Percentiles rank a stretch among this genome's conserved stretches.
Evolutionary conservation across 2,113 vertebrate genomes (phyloP).

Genomic region (Alectura lathami): DNA sequence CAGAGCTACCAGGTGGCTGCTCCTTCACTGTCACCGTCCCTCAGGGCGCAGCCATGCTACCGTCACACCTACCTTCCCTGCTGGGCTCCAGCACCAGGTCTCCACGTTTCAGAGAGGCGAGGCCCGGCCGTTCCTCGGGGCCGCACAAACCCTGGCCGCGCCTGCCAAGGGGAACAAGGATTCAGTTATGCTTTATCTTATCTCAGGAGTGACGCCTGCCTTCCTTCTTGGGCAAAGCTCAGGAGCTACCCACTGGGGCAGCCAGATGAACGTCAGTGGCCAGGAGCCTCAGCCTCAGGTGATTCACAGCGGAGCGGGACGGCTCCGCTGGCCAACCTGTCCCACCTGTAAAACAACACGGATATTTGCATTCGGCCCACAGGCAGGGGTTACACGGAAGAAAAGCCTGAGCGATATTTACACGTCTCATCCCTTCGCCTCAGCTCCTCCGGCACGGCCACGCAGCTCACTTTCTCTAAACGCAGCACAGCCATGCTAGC

Average conservation of each 20-base stretch:
- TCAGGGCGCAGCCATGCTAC: not conserved
- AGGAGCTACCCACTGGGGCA: not conserved
- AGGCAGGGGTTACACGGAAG: not conserved
- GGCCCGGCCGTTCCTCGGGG: not conserved
- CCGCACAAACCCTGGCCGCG: not conserved
- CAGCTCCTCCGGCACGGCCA: not conserved
- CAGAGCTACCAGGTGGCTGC: not conserved
- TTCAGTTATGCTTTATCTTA: slow-evolving; percentile 1
- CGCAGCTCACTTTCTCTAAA: not conserved
- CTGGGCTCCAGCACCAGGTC: not conserved
- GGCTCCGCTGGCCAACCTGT: not conserved
- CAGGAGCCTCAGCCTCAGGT: not conserved
- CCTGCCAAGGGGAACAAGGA: slow-evolving; percentile 10
- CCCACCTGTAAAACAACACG: not conserved
- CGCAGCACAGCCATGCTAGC: not conserved
- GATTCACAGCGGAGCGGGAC: not conserved
- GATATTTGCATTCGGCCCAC: not conserved
- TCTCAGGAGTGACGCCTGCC: not conserved
- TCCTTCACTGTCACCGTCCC: not conserved
- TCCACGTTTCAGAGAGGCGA: not conserved
- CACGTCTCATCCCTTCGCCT: not conserved
- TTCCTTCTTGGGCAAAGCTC: slow-evolving; percentile 39
- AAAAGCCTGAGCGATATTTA: not conserved
- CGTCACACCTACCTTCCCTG: not conserved
- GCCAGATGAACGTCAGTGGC: not conserved